phyloP scores from a whole-genome alignment of 2,888 invertebrate genomes.

The Nowickia ferox region DNA sequence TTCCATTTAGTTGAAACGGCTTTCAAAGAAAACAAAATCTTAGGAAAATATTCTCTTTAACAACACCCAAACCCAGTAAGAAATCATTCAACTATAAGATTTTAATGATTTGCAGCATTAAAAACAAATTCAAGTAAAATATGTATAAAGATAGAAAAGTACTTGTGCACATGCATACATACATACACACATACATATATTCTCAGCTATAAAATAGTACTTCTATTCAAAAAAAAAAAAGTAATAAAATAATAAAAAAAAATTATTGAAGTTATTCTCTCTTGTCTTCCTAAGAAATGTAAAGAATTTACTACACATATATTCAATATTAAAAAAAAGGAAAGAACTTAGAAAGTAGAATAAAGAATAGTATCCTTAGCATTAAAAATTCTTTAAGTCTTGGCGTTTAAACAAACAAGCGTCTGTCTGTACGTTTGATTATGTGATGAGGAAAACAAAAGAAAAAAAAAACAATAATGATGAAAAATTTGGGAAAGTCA shows the following conservation, averaged over 20 bases:
- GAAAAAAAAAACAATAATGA: background rate
- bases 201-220: background rate
- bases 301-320: slow-evolving; percentile 33
- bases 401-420: slow-evolving; percentile 5
- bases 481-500: background rate
- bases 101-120: slow-evolving; percentile 60
- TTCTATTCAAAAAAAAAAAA: background rate
- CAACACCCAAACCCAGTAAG: background rate
- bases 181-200: background rate
- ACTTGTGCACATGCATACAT: background rate
- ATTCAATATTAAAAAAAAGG: background rate
- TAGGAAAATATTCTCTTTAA: slow-evolving; percentile 28
- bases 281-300: slow-evolving; percentile 29
- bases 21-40: background rate
- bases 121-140: slow-evolving; percentile 11
- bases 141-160: slow-evolving; percentile 24
- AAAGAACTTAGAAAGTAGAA: background rate
- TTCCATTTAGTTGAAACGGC: slow-evolving; percentile 19
- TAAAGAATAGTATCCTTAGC: background rate
- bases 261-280: slow-evolving; percentile 10
- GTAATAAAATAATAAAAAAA: background rate
- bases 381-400: slow-evolving; percentile 16
- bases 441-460: background rate
- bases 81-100: slow-evolving; percentile 60
- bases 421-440: background rate